Evolutionary conservation across 2,888 invertebrate species (phyloP).

Genomic region (Mythimna pallens): DNA sequence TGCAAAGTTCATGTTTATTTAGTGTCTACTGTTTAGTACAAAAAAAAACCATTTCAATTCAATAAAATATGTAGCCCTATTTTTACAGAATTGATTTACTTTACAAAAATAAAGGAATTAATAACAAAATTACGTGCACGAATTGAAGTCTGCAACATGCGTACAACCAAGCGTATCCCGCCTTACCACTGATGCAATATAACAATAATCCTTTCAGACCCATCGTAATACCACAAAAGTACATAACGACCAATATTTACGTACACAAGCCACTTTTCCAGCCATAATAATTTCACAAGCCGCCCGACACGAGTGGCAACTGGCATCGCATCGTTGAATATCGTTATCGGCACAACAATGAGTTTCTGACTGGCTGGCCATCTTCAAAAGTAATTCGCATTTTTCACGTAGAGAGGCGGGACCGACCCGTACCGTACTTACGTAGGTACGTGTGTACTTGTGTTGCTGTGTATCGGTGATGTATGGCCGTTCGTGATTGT

Average conservation of each 20-base stretch:
- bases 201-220: conserved; percentile 15
- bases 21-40: too few relatives aligned
- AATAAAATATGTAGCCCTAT: too few relatives aligned
- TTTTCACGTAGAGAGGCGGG: conserved; percentile 78
- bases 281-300: conserved; percentile 84
- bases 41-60: too few relatives aligned
- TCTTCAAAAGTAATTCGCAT: conserved; percentile 86
- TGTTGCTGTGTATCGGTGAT: conserved; percentile 46
- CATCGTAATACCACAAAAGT: conserved; percentile 34
- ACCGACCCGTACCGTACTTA: conserved; percentile 52
- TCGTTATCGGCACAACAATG: conserved; percentile 88
- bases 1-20: too few relatives aligned
- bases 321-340: conserved; percentile 75
- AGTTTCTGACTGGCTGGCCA: conserved; percentile 87
- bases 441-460: conserved; percentile 9
- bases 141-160: background rate
- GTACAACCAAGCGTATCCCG: background rate
- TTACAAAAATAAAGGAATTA: background rate
- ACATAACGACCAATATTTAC: conserved; percentile 52
- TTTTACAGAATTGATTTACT: too few relatives aligned
- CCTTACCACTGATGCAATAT: background rate
- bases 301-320: conserved; percentile 71
- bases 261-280: conserved; percentile 75
- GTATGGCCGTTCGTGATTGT: conserved; percentile 41
- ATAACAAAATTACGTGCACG: background rate